A percentile compares a stretch with the other conserved stretches of the same genome.
Evolutionary conservation across 2,797 vertebrate species (phyloP).

Genomic region (Lophotriccus pileatus): DNA sequence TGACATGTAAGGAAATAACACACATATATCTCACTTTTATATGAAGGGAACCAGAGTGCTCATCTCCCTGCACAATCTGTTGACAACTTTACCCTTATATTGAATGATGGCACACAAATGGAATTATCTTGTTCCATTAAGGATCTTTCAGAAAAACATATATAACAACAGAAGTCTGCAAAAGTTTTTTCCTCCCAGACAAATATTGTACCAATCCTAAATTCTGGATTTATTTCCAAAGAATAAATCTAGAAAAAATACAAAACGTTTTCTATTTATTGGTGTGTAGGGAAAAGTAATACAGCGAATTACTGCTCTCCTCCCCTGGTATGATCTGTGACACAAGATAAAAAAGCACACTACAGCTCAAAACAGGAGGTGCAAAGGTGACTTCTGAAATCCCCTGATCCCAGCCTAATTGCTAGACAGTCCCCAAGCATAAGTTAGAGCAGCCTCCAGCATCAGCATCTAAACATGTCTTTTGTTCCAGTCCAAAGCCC

Average conservation of each 20-base stretch:
- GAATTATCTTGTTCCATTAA: conserved; percentile 26
- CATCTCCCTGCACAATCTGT: not conserved
- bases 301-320: not conserved
- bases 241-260: not conserved
- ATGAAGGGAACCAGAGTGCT: not conserved
- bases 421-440: not conserved
- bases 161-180: not conserved
- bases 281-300: not conserved
- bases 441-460: conserved; percentile 19
- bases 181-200: not conserved
- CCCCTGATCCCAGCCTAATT: conserved; percentile 18
- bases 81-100: not conserved
- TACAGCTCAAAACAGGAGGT: conserved; percentile 4
- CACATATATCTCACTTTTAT: conserved; percentile 39
- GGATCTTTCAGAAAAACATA: conserved; percentile 1
- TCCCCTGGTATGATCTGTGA: not conserved
- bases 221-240: conserved; percentile 16
- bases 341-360: not conserved
- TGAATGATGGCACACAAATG: conserved; percentile 32
- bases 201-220: conserved; percentile 2
- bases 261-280: not conserved
- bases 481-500: conserved; percentile 11
- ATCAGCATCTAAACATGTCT: conserved; percentile 40
- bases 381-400: conserved; percentile 39
- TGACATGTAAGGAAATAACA: conserved; percentile 41